Evolutionary conservation across 1,140 invertebrate genomes (phyloP), one percentile per base, ranked within the genome.

Genomic region (Bacillus rossius): DNA sequence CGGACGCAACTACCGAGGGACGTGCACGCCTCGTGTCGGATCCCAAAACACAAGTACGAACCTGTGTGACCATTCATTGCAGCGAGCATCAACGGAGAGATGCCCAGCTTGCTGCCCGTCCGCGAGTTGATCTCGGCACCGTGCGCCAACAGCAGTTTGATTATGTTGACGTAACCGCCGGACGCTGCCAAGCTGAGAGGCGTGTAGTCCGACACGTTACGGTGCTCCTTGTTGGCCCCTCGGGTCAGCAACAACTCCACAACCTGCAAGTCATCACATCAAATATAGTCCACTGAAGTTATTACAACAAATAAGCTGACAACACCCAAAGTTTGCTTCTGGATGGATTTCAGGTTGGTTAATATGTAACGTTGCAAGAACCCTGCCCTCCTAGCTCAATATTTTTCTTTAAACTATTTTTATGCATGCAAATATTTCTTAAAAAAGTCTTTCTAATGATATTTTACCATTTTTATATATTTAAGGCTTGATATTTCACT

Each of bases 191-290:
- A 79, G 70, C 94, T 97, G 2, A 99, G 79, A 2, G 98, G 98
- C 0, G 98, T 99, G 71, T 99, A 99, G 76, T 99, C 98, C 14
- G 94, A 98, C 3, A 99, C 95, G 77, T 99, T 99, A 41, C 98
- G 83, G 77, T 99, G 98, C 75, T 99, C 98, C 73, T 98, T 99
- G 77, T 99, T 98, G 19, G 96, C 94, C 59, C 87, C 87, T 47
- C 90, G 78, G 67, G 82, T 85, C 1, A 99, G 77, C 25, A 99
- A 77, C n/a, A 98, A 76, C 67, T 98, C 96, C 2, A 98, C 96
- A 23, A 98, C 90, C 80, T 84, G 57, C n/a, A 60, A 55, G 19
- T 47, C 47, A 69, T 54, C 19, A 49, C 8, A 22, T 25, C 66
- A n/a, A n/a, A n/a, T n/a, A n/a, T n/a, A n/a, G n/a, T n/a, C n/a